Base-by-base conservation (phyloP, 37 sponge, comb jelly and placozoan species). In the Amphimedon queenslandica region DNA sequence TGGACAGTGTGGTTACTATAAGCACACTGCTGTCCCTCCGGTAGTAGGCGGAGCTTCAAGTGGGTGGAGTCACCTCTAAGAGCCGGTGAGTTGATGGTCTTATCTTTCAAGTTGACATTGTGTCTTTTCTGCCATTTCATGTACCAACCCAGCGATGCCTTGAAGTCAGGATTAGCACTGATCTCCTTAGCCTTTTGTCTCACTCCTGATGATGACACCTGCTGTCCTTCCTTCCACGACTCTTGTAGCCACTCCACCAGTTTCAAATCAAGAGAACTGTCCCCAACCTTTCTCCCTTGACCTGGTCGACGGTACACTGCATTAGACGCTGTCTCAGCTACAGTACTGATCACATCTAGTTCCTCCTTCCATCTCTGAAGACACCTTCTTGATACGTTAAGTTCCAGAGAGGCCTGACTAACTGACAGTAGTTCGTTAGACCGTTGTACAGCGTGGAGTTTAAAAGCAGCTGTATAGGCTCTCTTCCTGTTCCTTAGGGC, bases 111-210 rank as follows among this genome's bases (percentile, higher is more conserved):
- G 42, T 90, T 77, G 3, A 90, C 57, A 29, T 74, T 63, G 38
- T 90, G 78, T 20, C 90, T 58, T 36, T 80, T 80, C 66, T 84
- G 81, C 85, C 85, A 90, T 55, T 90, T 90, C 27, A 90, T 78
- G 73, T 60, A 90, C 90, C 90, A 90, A 0, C 90, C 90, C 28
- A 90, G 71, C 1, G 90, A 90, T 6, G 90, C 90, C 57, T 90
- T 84, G 65, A 90, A 90, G 42, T 60, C 63, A 4, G 85, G 75
- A 23, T 57, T 66, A 4, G 2, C 33, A 47, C 74, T 72, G 47
- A 90, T 27, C 57, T 90, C 86, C 31, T 72, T 40, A 29, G 90
- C 90, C 58, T 84, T 90, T 23, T 84, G 86, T 23, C 90, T 58
- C 23, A 90, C 63, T 66, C 63, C 66, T 11, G 40, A 33, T 0